Evolutionary conservation across 2,888 invertebrate genomes (phyloP), one percentile per base, ranked within the genome.

Genomic region (Eupithecia subfuscata): DNA sequence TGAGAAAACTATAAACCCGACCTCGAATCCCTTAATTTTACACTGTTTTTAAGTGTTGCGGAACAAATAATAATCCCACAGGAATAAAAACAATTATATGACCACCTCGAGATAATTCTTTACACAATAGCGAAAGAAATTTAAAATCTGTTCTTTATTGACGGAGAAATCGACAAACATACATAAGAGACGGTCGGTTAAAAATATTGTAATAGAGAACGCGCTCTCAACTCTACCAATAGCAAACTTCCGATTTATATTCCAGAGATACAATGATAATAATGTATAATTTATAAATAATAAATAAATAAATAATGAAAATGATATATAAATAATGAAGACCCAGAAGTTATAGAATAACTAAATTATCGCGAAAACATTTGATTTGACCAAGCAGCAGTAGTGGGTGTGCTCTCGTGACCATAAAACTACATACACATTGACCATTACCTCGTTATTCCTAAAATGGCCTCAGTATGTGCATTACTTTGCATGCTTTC

Each of bases 361-460:
- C 12, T 14, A 25, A 25, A 25, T 22, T 22, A 56, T 0, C 25
- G 12, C 14, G 6, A 1, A 60, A 60, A 60, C 25, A 25, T 60
- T 14, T 5, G 25, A 25, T 25, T 60, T 11, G 34, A 64, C 34
- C 56, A 68, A 65, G 65, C 40, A 60, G 56, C 77, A 72, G n/a
- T 25, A 56, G 84, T 84, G 85, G 79, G 84, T 77, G 81, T 81
- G 22, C 77, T 75, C 71, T 77, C 73, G 63, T 45, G 78, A 69
- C 71, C 80, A 81, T 84, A 84, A 84, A 85, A 78, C 70, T 71
- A 30, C n/a, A 72, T 78, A 84, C 70, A 78, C 82, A 84, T 80
- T 76, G 84, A 67, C 69, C 77, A 72, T 81, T 75, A 74, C 77
- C 64, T 65, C 75, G 69, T 77, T 77, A 77, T 25, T 69, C 72